Conservation (phyloP, 64 coral and sea anemone genomes). For the Catalaphyllia jardinei region DNA sequence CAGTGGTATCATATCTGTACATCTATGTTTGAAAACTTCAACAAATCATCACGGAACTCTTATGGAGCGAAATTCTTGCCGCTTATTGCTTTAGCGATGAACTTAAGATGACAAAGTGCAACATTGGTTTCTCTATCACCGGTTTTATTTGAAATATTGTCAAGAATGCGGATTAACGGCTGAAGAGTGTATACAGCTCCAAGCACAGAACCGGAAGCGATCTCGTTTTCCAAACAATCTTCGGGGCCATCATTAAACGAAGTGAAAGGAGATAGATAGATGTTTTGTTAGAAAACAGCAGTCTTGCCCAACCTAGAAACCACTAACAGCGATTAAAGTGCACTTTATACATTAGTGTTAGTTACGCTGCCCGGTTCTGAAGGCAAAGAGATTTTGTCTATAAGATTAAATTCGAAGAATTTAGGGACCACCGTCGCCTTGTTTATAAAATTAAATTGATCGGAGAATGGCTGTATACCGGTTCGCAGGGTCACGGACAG, state of each 20-base stretch:
- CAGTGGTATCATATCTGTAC: neutral
- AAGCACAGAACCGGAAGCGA: neutral
- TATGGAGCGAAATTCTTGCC: neutral
- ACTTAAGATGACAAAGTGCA: neutral
- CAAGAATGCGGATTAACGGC: neutral
- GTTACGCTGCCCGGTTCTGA: neutral
- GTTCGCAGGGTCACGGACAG: too few species aligned
- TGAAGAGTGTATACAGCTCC: neutral
- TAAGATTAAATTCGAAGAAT: neutral
- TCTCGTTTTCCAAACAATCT: neutral
- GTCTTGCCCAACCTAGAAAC: neutral
- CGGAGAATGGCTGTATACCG: too few species aligned
- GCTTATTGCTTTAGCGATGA: neutral
- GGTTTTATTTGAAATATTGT: neutral
- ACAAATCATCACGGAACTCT: neutral
- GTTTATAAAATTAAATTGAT: neutral
- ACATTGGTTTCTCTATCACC: neutral
- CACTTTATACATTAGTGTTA: neutral
- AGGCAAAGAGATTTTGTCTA: neutral
- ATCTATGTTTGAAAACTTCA: neutral
- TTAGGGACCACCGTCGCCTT: neutral
- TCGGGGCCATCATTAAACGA: neutral
- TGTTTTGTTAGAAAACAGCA: conserved; percentile 1
- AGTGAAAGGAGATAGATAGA: neutral
- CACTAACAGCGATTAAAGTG: neutral